A percentile compares a stretch with the other conserved stretches of the same genome.
Evolutionary conservation across 1,140 invertebrate genomes (phyloP).

Genomic region (Pogonus chalceus): DNA sequence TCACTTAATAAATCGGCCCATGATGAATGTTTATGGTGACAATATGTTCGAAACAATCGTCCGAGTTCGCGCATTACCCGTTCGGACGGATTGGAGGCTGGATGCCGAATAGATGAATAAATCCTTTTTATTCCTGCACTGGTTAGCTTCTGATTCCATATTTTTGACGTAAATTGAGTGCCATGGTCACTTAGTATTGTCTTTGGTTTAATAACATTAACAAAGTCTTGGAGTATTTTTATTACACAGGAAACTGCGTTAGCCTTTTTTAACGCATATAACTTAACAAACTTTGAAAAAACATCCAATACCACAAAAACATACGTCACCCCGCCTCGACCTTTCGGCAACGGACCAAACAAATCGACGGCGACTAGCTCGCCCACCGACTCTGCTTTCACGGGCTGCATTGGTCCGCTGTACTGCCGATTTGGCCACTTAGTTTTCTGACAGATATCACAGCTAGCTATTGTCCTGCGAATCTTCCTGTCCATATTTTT

Average conservation of each 20-base stretch:
- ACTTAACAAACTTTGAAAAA: constrained; percentile 28
- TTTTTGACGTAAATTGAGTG: constrained; percentile 16
- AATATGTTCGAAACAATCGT: constrained; percentile 25
- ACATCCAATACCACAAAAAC: constrained; percentile 27
- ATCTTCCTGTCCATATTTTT: constrained; percentile 15
- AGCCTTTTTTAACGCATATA: constrained; percentile 26
- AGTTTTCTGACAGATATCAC: constrained; percentile 19
- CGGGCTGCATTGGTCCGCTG: constrained; percentile 6
- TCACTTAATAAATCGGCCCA: constrained; percentile 17
- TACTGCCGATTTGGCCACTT: not conserved
- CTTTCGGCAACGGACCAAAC: constrained; percentile 25
- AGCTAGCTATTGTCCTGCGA: constrained; percentile 12
- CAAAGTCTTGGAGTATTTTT: constrained; percentile 17
- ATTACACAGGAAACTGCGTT: constrained; percentile 15
- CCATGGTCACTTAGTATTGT: constrained; percentile 20
- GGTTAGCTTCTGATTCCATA: constrained; percentile 18
- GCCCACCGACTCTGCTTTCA: constrained; percentile 14
- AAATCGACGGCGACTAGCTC: constrained; percentile 28
- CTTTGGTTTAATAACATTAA: constrained; percentile 13
- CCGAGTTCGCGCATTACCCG: constrained; percentile 26
- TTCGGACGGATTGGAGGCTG: constrained; percentile 24
- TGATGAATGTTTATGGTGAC: constrained; percentile 16
- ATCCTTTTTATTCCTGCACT: constrained; percentile 16
- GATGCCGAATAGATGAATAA: constrained; percentile 25
- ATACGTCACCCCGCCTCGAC: constrained; percentile 18